Evolutionary conservation across 2,888 invertebrate genomes (phyloP).

Genomic region (Xanthia togata): DNA sequence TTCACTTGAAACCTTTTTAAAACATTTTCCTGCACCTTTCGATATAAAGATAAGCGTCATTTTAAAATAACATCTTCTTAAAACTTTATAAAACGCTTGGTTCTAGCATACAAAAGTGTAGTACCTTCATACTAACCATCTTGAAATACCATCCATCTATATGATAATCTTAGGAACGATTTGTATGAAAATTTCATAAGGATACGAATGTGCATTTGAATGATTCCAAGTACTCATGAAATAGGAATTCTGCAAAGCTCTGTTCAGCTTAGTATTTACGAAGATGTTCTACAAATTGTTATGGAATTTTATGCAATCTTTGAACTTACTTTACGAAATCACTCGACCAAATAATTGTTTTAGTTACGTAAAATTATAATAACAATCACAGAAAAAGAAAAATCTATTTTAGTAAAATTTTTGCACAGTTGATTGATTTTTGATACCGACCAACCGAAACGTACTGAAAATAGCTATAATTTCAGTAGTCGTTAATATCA

Average conservation of each 20-base stretch:
- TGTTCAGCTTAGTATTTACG: neutral
- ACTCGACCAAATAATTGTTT: neutral
- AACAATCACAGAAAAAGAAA: neutral
- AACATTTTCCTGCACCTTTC: conserved; percentile 12
- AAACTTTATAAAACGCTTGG: conserved; percentile 25
- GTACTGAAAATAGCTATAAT: neutral
- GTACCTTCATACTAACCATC: neutral
- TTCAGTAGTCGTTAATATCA: too few relatives aligned
- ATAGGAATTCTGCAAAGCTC: conserved; percentile 3
- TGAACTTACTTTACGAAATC: too few relatives aligned
- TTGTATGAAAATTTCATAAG: conserved; percentile 78
- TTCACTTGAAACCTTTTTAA: conserved; percentile 14
- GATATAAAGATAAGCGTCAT: conserved; percentile 15
- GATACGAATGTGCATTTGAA: conserved; percentile 72
- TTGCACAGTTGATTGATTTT: neutral
- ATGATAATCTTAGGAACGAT: conserved; percentile 80
- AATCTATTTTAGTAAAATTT: neutral
- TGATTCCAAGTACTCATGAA: conserved; percentile 53
- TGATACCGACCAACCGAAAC: neutral
- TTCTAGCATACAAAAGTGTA: neutral
- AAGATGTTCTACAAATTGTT: neutral
- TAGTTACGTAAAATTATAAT: neutral
- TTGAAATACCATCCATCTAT: conserved; percentile 72
- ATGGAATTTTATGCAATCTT: too few relatives aligned
- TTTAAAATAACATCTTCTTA: conserved; percentile 17